Conservation (phyloP, 2,113 vertebrate species). For the Prolemur simus region DNA sequence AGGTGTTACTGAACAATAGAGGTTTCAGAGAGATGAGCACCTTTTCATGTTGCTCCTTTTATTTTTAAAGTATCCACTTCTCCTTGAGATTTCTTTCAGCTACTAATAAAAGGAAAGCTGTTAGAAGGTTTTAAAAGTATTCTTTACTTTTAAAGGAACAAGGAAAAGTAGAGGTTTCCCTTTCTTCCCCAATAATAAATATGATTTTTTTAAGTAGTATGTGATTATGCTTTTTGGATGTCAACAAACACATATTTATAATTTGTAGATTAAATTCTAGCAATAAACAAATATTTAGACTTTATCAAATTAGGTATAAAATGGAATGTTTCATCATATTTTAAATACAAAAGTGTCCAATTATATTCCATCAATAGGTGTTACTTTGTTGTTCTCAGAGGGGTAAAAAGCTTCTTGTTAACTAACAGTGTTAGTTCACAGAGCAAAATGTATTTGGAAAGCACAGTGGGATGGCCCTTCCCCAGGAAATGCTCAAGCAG, state of each 20-base stretch:
- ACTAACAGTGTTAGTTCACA: not conserved
- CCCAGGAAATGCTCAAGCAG: not conserved
- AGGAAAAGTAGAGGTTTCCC: not conserved
- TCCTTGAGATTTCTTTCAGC: conserved; percentile 79
- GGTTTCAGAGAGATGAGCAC: conserved; percentile 77
- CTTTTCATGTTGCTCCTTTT: conserved; percentile 74
- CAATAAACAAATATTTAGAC: not conserved
- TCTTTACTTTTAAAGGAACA: conserved; percentile 72
- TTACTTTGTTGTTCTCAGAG: conserved; percentile 2
- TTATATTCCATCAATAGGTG: not conserved
- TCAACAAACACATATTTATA: conserved; percentile 30
- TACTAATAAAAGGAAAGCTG: conserved; percentile 80
- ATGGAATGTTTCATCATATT: conserved; percentile 43
- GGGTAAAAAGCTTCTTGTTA: not conserved
- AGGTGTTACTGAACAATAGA: conserved; percentile 79
- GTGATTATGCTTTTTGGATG: not conserved
- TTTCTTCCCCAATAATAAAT: not conserved
- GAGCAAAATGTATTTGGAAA: not conserved
- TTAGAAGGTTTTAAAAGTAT: conserved; percentile 77
- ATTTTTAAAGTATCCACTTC: conserved; percentile 81
- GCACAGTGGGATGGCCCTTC: not conserved
- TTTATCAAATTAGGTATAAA: not conserved
- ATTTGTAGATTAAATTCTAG: conserved; percentile 26
- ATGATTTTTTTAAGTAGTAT: not conserved
- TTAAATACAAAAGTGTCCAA: not conserved